phyloP scores from a whole-genome alignment of 2,113 vertebrate genomes.

The Echinops telfairi region DNA sequence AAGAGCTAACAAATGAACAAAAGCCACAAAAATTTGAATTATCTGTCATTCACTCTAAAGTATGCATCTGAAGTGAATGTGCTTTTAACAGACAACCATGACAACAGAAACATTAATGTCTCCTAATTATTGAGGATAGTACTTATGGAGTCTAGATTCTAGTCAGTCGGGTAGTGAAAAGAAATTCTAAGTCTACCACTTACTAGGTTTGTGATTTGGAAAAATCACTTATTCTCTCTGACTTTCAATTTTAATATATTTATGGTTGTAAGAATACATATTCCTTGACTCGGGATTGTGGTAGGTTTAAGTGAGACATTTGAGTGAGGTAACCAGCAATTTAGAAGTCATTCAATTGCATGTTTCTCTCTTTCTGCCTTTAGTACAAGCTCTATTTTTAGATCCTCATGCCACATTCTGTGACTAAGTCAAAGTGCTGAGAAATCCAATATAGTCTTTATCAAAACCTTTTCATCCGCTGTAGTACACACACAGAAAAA shows the following conservation, averaged over 20 bases:
- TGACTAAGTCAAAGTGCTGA: neutral
- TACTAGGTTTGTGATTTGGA: neutral
- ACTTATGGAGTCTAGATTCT: neutral
- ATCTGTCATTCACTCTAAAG: neutral
- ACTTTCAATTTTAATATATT: constrained; percentile 30
- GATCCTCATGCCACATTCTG: neutral
- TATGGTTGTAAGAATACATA: neutral
- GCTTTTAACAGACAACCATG: neutral
- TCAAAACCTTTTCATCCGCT: too few relatives aligned
- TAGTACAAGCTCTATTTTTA: constrained; percentile 7
- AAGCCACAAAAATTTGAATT: neutral
- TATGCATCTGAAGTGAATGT: neutral
- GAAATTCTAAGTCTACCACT: neutral
- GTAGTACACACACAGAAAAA: too few relatives aligned
- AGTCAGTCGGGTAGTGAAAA: neutral
- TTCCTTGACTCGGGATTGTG: neutral
- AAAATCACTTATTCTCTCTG: neutral
- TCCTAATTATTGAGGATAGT: neutral
- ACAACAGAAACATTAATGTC: constrained; percentile 24
- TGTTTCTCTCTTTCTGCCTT: neutral
- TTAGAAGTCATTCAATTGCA: constrained; percentile 8
- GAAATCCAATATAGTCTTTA: too few relatives aligned
- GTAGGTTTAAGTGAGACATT: neutral
- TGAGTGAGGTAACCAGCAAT: neutral
- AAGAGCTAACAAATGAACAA: constrained; percentile 39